Percentiles rank a stretch among this genome's conserved stretches.
Evolutionary conservation across 2,113 vertebrate species (phyloP).

Genomic region (Nerophis lumbriciformis): DNA sequence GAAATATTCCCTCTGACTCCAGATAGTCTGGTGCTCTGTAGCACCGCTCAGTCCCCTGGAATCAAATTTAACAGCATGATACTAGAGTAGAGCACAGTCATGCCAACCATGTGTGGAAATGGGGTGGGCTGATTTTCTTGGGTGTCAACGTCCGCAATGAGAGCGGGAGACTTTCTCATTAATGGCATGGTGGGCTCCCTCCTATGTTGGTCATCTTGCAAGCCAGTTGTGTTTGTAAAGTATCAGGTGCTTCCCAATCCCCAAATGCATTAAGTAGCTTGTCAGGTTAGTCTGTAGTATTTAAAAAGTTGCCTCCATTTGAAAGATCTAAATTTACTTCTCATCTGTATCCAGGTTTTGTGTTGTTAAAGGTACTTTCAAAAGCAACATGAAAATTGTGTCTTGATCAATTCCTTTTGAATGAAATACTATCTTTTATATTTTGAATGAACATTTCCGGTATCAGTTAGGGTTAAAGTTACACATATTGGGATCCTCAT

Average conservation of each 20-base stretch:
- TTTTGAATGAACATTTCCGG: background rate
- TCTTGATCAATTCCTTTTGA: background rate
- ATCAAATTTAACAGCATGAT: conserved; percentile 93
- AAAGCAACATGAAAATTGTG: background rate
- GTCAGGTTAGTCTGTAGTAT: conserved; percentile 66
- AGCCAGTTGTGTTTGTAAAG: conserved; percentile 66
- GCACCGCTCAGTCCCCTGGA: conserved; percentile 76
- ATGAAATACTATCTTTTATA: background rate
- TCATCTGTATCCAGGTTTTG: conserved; percentile 5
- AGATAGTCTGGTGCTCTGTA: conserved; percentile 88
- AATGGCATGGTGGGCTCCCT: conserved; percentile 66
- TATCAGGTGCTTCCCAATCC: conserved; percentile 65
- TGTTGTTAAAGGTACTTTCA: background rate
- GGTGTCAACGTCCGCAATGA: conserved; percentile 70
- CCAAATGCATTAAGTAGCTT: conserved; percentile 71
- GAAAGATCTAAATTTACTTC: conserved; percentile 5
- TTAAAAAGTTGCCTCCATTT: conserved; percentile 26
- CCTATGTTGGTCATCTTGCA: conserved; percentile 58
- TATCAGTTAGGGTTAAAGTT: background rate
- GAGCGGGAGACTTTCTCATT: conserved; percentile 68
- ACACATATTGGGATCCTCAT: background rate
- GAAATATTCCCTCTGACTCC: conserved; percentile 95
- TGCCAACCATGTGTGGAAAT: conserved; percentile 78
- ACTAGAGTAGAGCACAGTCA: conserved; percentile 82
- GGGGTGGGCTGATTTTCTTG: conserved; percentile 23